Evolutionary conservation across 2,888 invertebrate species (phyloP), one percentile per base, ranked within the genome.

Genomic region (Yponomeuta sedellus): DNA sequence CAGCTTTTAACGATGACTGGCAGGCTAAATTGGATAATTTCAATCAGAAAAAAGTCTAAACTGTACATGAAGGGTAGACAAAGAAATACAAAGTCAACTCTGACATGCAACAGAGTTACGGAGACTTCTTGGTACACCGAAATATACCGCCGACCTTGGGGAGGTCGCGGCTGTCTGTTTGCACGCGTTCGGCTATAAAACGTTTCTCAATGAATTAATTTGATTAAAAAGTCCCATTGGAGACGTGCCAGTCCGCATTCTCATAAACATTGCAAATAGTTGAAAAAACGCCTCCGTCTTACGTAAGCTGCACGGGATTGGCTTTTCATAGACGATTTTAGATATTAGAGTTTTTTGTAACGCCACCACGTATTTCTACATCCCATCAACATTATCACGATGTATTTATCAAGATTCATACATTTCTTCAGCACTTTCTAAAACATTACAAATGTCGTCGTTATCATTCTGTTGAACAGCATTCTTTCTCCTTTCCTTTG

Each of bases 211-310:
- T 89, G 89, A 88, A 88, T 87, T 81, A 74, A 85, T 88, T 81
- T 79, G 84, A 88, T 88, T 89, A 88, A 89, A 88, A 89, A 88
- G 78, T 84, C 83, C 81, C 79, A 83, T 82, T 91, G 90, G 90
- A 81, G 67, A 67, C 57, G 61, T 77, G 88, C 91, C 91, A 91
- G 81, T 77, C 83, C 81, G 74, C 81, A 79, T 80, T 79, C 81
- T 84, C 80, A 83, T 87, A 88, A 88, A 90, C 88, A 88, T 84
- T 81, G 82, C 78, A 79, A 85, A 84, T 88, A 64, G 40, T 81
- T 85, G 82, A 85, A 88, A 84, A 84, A 85, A 84, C 83, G 81
- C 79, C 82, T 59, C 44, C 5, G 44, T 52, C 71, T 88, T 88
- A 83, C 85, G 82, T 85, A 87, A 88, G 72, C 69, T 68, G 25